Evolutionary conservation across 2,797 vertebrate species (phyloP), one percentile per base, ranked within the genome.

Genomic region (Craterocephalus amniculus): DNA sequence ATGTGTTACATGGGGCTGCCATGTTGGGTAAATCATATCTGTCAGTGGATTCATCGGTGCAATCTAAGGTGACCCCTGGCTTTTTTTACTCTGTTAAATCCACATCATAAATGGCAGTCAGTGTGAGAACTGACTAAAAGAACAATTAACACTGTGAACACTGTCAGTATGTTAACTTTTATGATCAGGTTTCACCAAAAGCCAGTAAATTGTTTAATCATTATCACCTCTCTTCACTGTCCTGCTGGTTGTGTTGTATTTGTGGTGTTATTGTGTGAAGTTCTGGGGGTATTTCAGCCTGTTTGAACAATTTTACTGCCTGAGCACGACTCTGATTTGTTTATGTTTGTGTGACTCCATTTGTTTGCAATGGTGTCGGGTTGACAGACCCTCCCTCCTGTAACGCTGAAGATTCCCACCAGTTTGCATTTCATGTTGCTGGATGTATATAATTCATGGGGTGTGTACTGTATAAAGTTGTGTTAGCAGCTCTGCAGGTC

Each of bases 1-100:
- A 88, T 29, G 70, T 88, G 80, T 95, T 95, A 93, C 93, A 43
- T 57, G 70, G 79, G 72, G 58, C 52, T 59, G 74, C 60, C 76
- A 16, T 24, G 62, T 72, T 74, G 16, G 0, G 40, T 63, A 54
- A 45, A 62, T 27, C 55, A 70, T 58, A 70, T 40, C 74, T 54
- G 18, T 70, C 45, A 0, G n/a, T 16, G 7, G 27, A 27, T 29
- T 54, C 29, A 16, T 54, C 27, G 0, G 13, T 54, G 51, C 4
- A 13, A 13, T 63, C 20, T 38, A 20, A 29, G n/a, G 6, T 84
- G 67, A 88, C 71, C 78, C 71, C 69, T 81, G 51, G 78, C 75
- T 74, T 58, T 65, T 65, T 70, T 48, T 1, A 2, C 4, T 14
- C 10, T 13, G 31, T 35, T 67, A 32, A 32, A 13, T 22, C n/a